Evolutionary conservation across 1,140 invertebrate species (phyloP), one percentile per base, ranked within the genome.

Genomic region (Drosophila guanche): DNA sequence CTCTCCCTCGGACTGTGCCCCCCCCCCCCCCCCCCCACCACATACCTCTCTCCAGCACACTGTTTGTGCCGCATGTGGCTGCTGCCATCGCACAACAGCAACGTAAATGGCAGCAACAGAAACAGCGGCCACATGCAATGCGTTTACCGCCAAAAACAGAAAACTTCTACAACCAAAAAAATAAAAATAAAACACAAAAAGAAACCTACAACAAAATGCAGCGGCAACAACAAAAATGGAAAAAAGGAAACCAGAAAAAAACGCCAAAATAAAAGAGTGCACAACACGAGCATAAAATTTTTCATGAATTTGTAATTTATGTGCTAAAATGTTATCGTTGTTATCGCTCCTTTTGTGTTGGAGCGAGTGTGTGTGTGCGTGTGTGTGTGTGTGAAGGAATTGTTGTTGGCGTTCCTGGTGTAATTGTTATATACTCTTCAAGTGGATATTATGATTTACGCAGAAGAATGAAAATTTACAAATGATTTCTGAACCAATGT

Each of bases 251-350:
- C 59, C 41, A 45, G 25, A 33, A 16, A 59, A 65, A 66, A 63
- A 54, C 16, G 5, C 5, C 4, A 73, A 62, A 62, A 69, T 10
- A 25, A 60, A 65, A 66, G 76, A 86, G 56, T 80, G 60, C 72
- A 86, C 62, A 85, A 86, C 81, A 85, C 67, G 81, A 80, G 81
- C 68, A 79, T 86, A 77, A 80, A 86, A 86, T 85, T 85, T 85
- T 85, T 77, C 81, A 85, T 85, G 81, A 86, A 85, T 85, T 85
- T 81, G 81, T 85, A 86, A 85, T 85, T 85, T 86, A 85, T 85
- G 81, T 85, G 81, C 81, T 85, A 85, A 85, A 85, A 85, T 85
- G 81, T 85, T 85, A 85, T 85, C 81, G 81, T 86, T 85, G 81
- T 85, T 85, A 85, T 85, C 81, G 81, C 71, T 60, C 63, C 76